A percentile compares a stretch with the other conserved stretches of the same genome.
Evolutionary conservation across 1,140 invertebrate genomes (phyloP).

Genomic region (Fopius arisanus): DNA sequence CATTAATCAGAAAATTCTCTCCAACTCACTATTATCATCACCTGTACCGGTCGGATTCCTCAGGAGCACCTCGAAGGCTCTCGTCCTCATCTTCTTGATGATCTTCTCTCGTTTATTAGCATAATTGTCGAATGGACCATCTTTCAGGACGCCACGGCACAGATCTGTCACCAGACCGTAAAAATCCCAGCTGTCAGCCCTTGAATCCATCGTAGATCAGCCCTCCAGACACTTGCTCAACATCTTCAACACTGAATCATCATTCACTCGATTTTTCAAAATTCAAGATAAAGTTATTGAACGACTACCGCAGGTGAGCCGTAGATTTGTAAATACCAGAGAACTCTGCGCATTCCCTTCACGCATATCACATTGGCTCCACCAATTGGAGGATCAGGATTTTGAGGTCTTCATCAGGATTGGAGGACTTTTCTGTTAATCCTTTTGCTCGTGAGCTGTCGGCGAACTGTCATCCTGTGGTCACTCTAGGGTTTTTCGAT

Average conservation of each 20-base stretch:
- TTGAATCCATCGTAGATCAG: slow-evolving; percentile 30
- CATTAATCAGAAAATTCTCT: neutral
- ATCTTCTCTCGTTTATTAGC: slow-evolving; percentile 33
- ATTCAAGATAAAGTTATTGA: neutral
- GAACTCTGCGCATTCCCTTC: neutral
- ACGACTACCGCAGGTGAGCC: neutral
- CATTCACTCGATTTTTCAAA: neutral
- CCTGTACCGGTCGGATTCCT: slow-evolving; percentile 41
- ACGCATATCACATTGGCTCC: neutral
- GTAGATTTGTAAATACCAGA: neutral
- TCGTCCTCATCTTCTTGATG: slow-evolving; percentile 44
- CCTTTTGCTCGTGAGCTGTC: too few relatives aligned
- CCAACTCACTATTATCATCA: slow-evolving; percentile 20
- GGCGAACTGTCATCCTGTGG: too few relatives aligned
- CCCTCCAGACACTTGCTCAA: neutral
- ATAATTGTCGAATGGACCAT: slow-evolving; percentile 31
- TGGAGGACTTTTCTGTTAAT: too few relatives aligned
- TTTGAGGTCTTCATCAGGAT: too few relatives aligned
- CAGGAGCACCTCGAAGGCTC: slow-evolving; percentile 55
- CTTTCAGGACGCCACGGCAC: slow-evolving; percentile 38
- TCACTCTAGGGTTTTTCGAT: too few relatives aligned
- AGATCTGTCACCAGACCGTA: slow-evolving; percentile 49
- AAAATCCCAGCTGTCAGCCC: slow-evolving; percentile 36
- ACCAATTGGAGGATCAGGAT: neutral
- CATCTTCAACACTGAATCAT: neutral